phyloP scores from a whole-genome alignment of 2,113 vertebrate species.

The Odobenus rosmarus region DNA sequence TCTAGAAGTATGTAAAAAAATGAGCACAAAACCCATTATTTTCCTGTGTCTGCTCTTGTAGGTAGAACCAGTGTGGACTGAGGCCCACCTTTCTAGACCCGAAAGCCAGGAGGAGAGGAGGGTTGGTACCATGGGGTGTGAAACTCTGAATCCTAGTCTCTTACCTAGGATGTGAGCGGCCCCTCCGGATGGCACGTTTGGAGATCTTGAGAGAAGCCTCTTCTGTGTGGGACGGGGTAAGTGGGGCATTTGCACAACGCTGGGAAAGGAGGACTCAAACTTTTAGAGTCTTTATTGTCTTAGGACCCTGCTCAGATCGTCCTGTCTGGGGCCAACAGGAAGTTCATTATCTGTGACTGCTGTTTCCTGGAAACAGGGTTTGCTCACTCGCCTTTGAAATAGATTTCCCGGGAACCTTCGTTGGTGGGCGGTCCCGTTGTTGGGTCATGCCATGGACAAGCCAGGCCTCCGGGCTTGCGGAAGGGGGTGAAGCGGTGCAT shows the following conservation, averaged over 20 bases:
- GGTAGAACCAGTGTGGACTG: not conserved
- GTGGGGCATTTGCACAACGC: not conserved
- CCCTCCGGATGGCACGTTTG: not conserved
- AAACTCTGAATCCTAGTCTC: not conserved
- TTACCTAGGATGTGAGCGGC: not conserved
- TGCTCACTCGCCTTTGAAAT: not conserved
- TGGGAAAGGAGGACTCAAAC: not conserved
- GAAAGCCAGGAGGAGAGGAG: not conserved
- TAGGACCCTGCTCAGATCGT: not conserved
- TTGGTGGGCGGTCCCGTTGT: not conserved
- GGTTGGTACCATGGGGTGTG: not conserved
- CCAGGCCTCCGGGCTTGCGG: not conserved
- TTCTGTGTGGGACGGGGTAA: conserved; percentile 48
- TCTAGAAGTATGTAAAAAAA: not conserved
- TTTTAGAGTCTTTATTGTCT: not conserved
- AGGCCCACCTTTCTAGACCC: not conserved
- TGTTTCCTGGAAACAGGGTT: not conserved
- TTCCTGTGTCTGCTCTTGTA: not conserved
- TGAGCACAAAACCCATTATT: not conserved
- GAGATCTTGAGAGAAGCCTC: not conserved
- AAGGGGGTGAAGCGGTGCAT: no score
- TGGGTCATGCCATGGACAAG: not conserved
- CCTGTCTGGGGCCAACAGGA: not conserved
- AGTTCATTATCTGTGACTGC: not conserved
- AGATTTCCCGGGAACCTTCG: not conserved